These are phyloP conservation scores for Tupaia tana DNA, from an alignment of 2,113 vertebrate genomes.

Conservation along the genomic window DNA sequence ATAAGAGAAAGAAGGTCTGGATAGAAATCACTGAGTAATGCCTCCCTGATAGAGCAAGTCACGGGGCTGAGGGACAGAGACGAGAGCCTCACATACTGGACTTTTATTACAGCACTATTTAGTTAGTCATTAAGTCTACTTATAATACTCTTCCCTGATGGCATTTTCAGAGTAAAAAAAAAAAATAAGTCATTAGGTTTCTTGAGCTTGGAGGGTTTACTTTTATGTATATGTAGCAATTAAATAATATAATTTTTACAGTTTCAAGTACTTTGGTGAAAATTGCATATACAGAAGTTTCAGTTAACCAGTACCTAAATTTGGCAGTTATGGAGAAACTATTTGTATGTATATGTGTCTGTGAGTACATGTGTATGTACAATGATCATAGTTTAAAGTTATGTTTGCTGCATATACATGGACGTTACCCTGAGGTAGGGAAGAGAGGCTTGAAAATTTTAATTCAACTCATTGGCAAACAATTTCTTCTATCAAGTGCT, in stretches of 20 bases:
- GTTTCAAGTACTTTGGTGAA: conserved; percentile 24
- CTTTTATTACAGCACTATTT: conserved; percentile 22
- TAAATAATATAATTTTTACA: conserved; percentile 54
- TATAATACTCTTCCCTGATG: neutral
- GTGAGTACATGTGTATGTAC: neutral
- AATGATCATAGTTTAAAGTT: neutral
- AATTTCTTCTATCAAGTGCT: neutral
- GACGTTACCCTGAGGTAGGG: neutral
- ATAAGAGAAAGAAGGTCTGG: neutral
- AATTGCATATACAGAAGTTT: conserved; percentile 29
- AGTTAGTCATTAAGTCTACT: conserved; percentile 40
- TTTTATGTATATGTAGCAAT: conserved; percentile 37
- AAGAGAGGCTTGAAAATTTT: neutral
- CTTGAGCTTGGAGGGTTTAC: neutral
- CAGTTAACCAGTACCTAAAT: neutral
- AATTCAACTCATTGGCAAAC: neutral
- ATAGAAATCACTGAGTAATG: neutral
- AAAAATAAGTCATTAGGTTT: conserved; percentile 27
- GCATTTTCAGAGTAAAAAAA: neutral
- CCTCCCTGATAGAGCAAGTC: neutral
- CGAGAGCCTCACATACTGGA: neutral
- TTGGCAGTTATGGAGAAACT: neutral
- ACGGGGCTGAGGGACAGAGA: neutral
- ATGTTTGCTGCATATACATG: neutral
- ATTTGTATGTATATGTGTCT: neutral